phyloP scores from a whole-genome alignment of 2,888 invertebrate genomes.

The Idaea aversata region DNA sequence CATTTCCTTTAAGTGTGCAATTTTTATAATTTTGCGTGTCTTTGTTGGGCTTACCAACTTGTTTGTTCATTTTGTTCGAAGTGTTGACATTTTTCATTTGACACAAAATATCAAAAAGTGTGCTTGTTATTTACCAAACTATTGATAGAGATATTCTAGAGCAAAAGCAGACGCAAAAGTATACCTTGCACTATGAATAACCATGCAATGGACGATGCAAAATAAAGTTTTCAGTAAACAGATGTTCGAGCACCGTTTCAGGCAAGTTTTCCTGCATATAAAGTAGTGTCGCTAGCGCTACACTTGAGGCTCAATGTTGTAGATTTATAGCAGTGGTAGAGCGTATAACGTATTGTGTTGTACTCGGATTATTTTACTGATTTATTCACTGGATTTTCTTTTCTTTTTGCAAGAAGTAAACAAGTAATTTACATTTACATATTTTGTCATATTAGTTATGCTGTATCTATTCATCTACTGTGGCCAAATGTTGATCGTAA shows the following conservation, averaged over 20 bases:
- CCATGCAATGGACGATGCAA: constrained; percentile 1
- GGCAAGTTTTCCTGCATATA: constrained; percentile 31
- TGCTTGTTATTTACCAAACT: not conserved
- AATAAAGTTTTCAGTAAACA: constrained; percentile 9
- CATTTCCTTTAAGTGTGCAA: not conserved
- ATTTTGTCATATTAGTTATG: not conserved
- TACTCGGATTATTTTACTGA: constrained; percentile 4
- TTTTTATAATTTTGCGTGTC: not conserved
- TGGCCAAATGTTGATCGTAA: not conserved
- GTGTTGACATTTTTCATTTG: too few species aligned
- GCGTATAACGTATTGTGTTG: not conserved
- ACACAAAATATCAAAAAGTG: too few species aligned
- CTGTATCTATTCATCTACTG: not conserved
- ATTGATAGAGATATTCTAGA: not conserved
- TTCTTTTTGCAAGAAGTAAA: not conserved
- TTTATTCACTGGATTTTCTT: not conserved
- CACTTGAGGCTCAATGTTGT: constrained; percentile 31
- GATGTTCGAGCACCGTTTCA: constrained; percentile 16
- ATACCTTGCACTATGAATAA: not conserved
- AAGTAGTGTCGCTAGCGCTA: constrained; percentile 29
- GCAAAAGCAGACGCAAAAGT: not conserved
- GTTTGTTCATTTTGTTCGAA: too few species aligned
- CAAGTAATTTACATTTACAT: not conserved
- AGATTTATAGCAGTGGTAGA: constrained; percentile 43
- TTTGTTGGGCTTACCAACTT: not conserved